phyloP scores from a whole-genome alignment of 2,888 invertebrate genomes.

The Nesidiocoris tenuis region DNA sequence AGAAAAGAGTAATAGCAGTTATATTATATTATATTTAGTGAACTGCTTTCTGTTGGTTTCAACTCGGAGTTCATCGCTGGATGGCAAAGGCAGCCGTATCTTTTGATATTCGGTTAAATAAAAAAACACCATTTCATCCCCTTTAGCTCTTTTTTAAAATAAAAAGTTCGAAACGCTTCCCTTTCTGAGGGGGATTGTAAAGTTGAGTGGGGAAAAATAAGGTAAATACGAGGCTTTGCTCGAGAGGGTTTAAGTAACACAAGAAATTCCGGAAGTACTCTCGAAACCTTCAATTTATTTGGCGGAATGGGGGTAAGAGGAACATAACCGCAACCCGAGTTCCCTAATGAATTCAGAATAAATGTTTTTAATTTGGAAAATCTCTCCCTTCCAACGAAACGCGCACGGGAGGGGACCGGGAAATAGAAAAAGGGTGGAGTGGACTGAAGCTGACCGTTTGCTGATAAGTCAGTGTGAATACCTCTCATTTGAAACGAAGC shows the following conservation, averaged over 20 bases:
- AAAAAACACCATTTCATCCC: neutral
- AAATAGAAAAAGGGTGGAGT: constrained; percentile 17
- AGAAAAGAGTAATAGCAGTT: no score
- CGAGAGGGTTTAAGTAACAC: constrained; percentile 24
- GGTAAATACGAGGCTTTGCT: constrained; percentile 17
- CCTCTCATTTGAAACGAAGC: constrained; percentile 37
- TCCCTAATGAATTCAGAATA: constrained; percentile 40
- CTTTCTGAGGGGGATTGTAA: neutral
- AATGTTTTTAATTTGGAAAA: constrained; percentile 36
- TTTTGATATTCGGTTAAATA: neutral
- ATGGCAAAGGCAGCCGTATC: neutral
- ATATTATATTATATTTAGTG: no score
- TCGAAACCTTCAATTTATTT: constrained; percentile 22
- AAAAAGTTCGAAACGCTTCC: neutral
- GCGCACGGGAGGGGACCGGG: neutral
- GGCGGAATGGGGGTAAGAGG: neutral
- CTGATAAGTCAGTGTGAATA: constrained; percentile 44
- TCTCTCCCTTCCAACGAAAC: neutral
- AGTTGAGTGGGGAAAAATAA: constrained; percentile 4
- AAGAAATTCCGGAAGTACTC: constrained; percentile 25
- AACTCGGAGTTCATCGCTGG: neutral
- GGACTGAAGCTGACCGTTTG: constrained; percentile 9
- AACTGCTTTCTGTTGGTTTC: neutral
- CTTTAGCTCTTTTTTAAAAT: neutral
- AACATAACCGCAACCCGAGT: constrained; percentile 16